Evolutionary conservation across 2,888 invertebrate species (phyloP).

Genomic region (Nasonia oneida): DNA sequence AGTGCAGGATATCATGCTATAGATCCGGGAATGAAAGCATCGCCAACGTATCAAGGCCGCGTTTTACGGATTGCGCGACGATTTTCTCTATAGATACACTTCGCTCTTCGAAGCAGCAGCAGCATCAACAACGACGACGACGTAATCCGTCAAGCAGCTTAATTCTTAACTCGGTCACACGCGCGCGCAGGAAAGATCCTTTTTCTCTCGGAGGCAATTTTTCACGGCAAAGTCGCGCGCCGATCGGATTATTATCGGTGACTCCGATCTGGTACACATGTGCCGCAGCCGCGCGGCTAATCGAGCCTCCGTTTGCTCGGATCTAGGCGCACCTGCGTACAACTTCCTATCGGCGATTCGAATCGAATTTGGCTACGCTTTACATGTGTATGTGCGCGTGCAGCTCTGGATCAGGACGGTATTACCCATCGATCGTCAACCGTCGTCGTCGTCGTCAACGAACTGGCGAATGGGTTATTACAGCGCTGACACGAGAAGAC

Average conservation of each 20-base stretch:
- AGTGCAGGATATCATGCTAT: no score
- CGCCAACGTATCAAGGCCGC: no score
- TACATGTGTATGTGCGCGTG: background rate
- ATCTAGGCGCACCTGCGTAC: background rate
- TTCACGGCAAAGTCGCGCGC: background rate
- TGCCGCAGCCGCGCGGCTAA: background rate
- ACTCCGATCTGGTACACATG: background rate
- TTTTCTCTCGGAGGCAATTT: background rate
- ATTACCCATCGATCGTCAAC: no score
- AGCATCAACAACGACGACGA: no score
- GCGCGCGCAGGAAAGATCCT: background rate
- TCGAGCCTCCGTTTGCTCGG: background rate
- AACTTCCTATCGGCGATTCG: background rate
- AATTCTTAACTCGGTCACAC: no score
- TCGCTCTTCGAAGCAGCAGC: no score
- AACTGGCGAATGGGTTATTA: no score
- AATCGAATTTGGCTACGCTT: background rate
- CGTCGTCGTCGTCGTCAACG: no score
- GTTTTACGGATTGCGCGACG: no score
- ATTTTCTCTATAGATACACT: no score
- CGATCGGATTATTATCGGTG: background rate
- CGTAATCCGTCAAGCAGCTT: background rate
- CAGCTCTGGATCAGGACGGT: no score
- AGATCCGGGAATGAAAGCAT: no score
- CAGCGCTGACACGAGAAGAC: background rate